Evolutionary conservation across 1,140 invertebrate genomes (phyloP).

Genomic region (Delia radicum): DNA sequence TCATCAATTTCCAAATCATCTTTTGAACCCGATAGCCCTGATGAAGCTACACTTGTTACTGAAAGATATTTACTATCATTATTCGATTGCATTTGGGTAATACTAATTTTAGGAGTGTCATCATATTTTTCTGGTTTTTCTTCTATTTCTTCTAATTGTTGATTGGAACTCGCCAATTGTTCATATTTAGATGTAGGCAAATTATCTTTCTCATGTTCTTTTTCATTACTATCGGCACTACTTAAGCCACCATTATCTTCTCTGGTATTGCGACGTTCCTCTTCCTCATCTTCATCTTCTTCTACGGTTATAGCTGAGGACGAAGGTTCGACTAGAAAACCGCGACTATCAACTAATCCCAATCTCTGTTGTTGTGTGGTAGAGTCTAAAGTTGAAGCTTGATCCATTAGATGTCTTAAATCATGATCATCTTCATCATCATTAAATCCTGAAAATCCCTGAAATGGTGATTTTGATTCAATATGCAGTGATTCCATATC

Average conservation of each 20-base stretch:
- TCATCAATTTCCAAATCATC: conserved; percentile 55
- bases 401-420: conserved; percentile 46
- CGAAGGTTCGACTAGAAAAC: conserved; percentile 46
- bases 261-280: conserved; percentile 48
- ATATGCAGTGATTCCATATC: not conserved
- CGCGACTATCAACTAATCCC: conserved; percentile 45
- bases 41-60: conserved; percentile 30
- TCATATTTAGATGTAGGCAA: conserved; percentile 43
- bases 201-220: not conserved
- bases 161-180: conserved; percentile 46
- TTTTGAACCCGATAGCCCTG: conserved; percentile 31
- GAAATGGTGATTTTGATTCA: conserved; percentile 41
- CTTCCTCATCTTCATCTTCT: conserved; percentile 49
- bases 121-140: conserved; percentile 30
- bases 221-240: conserved; percentile 14
- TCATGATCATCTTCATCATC: conserved; percentile 48
- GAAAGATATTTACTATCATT: conserved; percentile 49
- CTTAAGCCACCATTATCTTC: conserved; percentile 32
- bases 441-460: conserved; percentile 48
- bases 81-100: conserved; percentile 29
- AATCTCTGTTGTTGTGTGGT: conserved; percentile 33
- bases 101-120: conserved; percentile 7
- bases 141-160: conserved; percentile 39
- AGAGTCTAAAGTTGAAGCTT: not conserved
- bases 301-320: conserved; percentile 48